A percentile compares a stretch with the other conserved stretches of the same genome.
phyloP scores from a whole-genome alignment of 2,113 vertebrate species.

The Gymnocephalus cernua region DNA sequence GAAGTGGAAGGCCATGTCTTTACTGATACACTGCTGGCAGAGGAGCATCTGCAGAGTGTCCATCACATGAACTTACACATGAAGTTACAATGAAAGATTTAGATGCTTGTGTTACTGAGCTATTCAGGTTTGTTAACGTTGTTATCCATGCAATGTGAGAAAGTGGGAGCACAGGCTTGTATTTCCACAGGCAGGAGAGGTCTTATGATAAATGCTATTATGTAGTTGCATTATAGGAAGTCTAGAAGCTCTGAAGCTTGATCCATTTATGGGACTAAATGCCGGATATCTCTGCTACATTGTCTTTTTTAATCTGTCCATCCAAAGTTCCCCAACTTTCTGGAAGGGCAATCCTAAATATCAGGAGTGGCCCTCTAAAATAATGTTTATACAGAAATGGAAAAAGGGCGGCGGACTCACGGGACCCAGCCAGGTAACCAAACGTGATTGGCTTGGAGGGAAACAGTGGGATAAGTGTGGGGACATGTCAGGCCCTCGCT shows the following conservation, averaged over 20 bases:
- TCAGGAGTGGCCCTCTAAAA: not conserved
- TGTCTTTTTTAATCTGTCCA: not conserved
- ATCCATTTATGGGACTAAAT: not conserved
- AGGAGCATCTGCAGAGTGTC: no score
- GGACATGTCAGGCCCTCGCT: not conserved
- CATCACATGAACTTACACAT: no score
- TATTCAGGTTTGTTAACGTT: no score
- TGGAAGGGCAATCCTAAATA: not conserved
- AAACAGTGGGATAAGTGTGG: not conserved
- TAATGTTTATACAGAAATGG: not conserved
- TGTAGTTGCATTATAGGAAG: not conserved
- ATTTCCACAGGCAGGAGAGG: not conserved
- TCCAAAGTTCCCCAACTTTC: not conserved
- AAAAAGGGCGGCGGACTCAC: not conserved
- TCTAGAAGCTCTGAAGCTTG: not conserved
- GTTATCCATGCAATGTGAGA: no score
- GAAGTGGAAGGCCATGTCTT: not conserved
- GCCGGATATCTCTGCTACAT: not conserved
- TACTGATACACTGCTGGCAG: not conserved
- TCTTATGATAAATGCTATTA: not conserved
- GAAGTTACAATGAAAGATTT: no score
- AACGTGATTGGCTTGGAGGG: not conserved
- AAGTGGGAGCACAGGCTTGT: no score
- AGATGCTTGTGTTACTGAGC: no score
- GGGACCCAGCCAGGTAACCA: not conserved